Evolutionary conservation across 1,140 invertebrate species (phyloP).

Genomic region (Ectropis grisescens): DNA sequence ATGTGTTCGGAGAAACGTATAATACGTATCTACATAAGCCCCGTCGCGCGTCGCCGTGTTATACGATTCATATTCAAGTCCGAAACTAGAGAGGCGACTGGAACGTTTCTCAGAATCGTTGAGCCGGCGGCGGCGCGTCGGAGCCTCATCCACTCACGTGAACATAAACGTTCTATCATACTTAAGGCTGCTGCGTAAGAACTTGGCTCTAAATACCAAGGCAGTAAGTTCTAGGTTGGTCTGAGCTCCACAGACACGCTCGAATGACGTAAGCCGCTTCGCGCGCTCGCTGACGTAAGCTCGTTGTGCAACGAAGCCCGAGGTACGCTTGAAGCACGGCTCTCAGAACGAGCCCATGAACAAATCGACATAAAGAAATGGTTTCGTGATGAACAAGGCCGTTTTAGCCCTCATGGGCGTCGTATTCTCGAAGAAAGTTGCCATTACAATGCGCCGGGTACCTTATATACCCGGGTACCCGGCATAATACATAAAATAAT

Average conservation of each 20-base stretch:
- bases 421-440: no score
- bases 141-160: slow-evolving; percentile 67
- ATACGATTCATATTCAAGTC: slow-evolving; percentile 62
- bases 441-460: no score
- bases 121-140: slow-evolving; percentile 58
- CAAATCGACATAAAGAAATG: slow-evolving; percentile 64
- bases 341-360: slow-evolving; percentile 58
- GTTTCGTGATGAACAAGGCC: slow-evolving; percentile 43
- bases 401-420: no score
- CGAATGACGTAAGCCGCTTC: slow-evolving; percentile 65
- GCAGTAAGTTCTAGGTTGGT: slow-evolving; percentile 33
- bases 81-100: slow-evolving; percentile 62
- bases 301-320: slow-evolving; percentile 65
- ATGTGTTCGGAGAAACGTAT: no score
- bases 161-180: slow-evolving; percentile 67
- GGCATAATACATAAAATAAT: no score
- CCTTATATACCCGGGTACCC: no score
- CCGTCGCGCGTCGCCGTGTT: slow-evolving; percentile 24
- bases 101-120: slow-evolving; percentile 64
- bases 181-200: slow-evolving; percentile 25
- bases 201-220: slow-evolving; percentile 21
- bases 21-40: no score
- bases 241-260: slow-evolving; percentile 27
- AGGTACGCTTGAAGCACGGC: slow-evolving; percentile 62
- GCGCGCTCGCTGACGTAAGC: slow-evolving; percentile 66